phyloP scores from a whole-genome alignment of 1,140 invertebrate species.

The Zophobas atratus region DNA sequence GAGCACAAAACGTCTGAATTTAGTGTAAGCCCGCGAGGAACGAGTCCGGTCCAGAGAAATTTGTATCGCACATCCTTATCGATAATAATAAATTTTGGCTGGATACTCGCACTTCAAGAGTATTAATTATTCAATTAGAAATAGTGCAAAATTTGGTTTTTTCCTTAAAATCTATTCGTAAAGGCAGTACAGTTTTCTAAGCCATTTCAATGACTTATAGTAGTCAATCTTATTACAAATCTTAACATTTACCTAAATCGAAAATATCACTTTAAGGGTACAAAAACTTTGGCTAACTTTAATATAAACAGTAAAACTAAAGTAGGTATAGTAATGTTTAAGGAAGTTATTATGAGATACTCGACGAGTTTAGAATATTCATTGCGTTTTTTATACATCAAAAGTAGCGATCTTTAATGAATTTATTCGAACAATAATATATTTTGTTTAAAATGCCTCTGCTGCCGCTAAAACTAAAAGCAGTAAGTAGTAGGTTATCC shows the following conservation, averaged over 20 bases:
- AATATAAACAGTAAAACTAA: slow-evolving; percentile 38
- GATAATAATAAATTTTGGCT: slow-evolving; percentile 35
- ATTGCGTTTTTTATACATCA: slow-evolving; percentile 8
- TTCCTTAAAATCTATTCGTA: slow-evolving; percentile 46
- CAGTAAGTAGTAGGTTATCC: slow-evolving; percentile 20
- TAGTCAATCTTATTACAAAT: slow-evolving; percentile 37
- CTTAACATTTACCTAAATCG: slow-evolving; percentile 40
- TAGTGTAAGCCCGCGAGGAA: neutral
- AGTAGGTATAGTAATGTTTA: slow-evolving; percentile 14
- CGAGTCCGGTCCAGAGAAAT: slow-evolving; percentile 12
- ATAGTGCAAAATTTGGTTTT: slow-evolving; percentile 47
- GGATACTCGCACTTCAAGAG: slow-evolving; percentile 33
- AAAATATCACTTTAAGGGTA: slow-evolving; percentile 43
- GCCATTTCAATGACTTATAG: slow-evolving; percentile 39
- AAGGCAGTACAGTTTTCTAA: slow-evolving; percentile 46
- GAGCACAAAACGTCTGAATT: neutral
- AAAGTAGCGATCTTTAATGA: slow-evolving; percentile 28
- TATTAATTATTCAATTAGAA: slow-evolving; percentile 45
- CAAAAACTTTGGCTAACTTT: slow-evolving; percentile 40
- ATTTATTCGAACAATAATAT: slow-evolving; percentile 29
- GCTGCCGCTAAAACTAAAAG: slow-evolving; percentile 41
- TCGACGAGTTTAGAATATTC: slow-evolving; percentile 32
- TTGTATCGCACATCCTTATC: slow-evolving; percentile 18
- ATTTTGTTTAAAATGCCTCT: slow-evolving; percentile 26
- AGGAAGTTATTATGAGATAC: slow-evolving; percentile 34